A percentile compares a stretch with the other conserved stretches of the same genome.
Evolutionary conservation across 2,797 vertebrate genomes (phyloP).

Genomic region (Sebastes oblongus): DNA sequence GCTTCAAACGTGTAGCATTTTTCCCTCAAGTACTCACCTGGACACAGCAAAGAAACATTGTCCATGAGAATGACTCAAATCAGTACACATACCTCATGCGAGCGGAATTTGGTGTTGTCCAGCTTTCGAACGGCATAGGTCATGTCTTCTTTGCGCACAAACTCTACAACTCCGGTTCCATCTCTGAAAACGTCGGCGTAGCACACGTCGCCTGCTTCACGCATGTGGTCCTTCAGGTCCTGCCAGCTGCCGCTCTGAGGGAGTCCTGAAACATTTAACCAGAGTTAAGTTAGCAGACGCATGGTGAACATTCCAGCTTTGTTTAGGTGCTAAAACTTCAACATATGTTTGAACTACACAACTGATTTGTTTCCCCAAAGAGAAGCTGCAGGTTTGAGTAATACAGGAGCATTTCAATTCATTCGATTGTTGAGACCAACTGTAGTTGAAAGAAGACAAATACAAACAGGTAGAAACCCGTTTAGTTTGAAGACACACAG

Average conservation of each 20-base stretch:
- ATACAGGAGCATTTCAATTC: neutral
- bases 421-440: neutral
- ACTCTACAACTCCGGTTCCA: conserved; percentile 89
- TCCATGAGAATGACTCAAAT: conserved; percentile 71
- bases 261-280: conserved; percentile 76
- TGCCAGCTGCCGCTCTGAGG: conserved; percentile 92
- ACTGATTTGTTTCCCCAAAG: neutral
- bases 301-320: neutral
- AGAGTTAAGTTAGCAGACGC: fast-evolving
- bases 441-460: neutral
- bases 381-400: too few species aligned
- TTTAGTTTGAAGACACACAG: neutral
- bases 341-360: neutral
- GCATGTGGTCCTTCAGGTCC: conserved; percentile 92
- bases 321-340: neutral
- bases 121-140: conserved; percentile 90
- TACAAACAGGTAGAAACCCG: neutral
- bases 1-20: conserved; percentile 8
- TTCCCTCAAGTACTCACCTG: conserved; percentile 71
- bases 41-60: conserved; percentile 66
- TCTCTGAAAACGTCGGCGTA: conserved; percentile 90
- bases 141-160: conserved; percentile 94
- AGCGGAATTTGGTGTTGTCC: conserved; percentile 92
- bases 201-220: conserved; percentile 90
- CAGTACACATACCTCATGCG: conserved; percentile 86